A percentile compares a stretch with the other conserved stretches of the same genome.
phyloP scores from a whole-genome alignment of 1,140 invertebrate genomes.

The Caenorhabditis brenneri region DNA sequence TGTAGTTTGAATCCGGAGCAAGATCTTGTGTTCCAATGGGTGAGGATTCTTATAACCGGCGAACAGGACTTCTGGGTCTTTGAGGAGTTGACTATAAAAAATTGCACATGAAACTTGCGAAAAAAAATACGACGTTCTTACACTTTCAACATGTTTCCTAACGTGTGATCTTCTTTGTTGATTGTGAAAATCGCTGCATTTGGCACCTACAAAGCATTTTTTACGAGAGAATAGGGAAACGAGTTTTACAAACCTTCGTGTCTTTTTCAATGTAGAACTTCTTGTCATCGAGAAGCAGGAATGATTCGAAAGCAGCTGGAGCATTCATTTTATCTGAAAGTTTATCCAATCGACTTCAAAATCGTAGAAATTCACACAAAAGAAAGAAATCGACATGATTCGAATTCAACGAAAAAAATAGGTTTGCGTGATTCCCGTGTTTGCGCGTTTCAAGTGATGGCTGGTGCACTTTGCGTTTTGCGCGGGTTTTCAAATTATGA shows the following conservation, averaged over 20 bases:
- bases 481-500: background rate
- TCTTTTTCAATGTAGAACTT: slow-evolving; percentile 98
- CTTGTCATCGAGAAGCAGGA: slow-evolving; percentile 95
- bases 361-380: too few relatives aligned
- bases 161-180: slow-evolving; percentile 99
- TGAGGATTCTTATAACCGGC: slow-evolving; percentile 98
- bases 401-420: background rate
- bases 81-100: slow-evolving; percentile 82
- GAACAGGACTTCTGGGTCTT: slow-evolving; percentile 97
- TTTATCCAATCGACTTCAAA: too few relatives aligned
- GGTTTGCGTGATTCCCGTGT: background rate
- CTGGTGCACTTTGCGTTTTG: background rate
- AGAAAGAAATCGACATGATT: background rate
- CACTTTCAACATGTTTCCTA: slow-evolving; percentile 98
- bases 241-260: slow-evolving; percentile 79
- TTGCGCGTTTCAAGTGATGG: background rate
- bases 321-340: slow-evolving; percentile 84
- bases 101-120: background rate
- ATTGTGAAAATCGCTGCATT: slow-evolving; percentile 99
- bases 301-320: slow-evolving; percentile 96
- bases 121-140: slow-evolving; percentile 71
- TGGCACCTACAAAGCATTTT: slow-evolving; percentile 77
- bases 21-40: slow-evolving; percentile 96
- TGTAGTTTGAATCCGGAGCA: slow-evolving; percentile 93
- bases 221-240: too few relatives aligned